Evolutionary conservation across 1,140 invertebrate species (phyloP), one percentile per base, ranked within the genome.

Genomic region (Euura lappo): DNA sequence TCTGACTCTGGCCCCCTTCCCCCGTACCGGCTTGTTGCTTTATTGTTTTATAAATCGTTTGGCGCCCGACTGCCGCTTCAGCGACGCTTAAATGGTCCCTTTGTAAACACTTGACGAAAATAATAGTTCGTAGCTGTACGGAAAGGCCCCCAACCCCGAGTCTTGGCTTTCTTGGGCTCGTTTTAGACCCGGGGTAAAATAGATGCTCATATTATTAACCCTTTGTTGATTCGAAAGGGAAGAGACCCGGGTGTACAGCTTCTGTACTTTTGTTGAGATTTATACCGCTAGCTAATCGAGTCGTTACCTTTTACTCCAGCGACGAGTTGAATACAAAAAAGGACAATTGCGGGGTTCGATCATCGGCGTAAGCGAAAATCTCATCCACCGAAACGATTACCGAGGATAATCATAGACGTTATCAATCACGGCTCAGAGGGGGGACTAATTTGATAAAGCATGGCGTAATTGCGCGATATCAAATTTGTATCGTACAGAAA

Each of bases 261-360:
- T 77, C 78, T 79, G 78, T 79, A 1, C 28, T 28, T 28, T 79
- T 78, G 78, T 79, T 79, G 78, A 77, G 70, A 73, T 71, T 64
- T 65, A 28, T 28, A 69, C 44, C 71, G 43, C 76, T 65, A 71
- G 73, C 44, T 13, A 10, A 64, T 64, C 60, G 28, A 28, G 28
- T 28, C 28, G 28, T 28, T 28, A 28, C 28, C 0, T 28, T 28
- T 28, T 28, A 28, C 28, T 28, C 28, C 28, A 28, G 28, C 28
- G 28, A 28, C 28, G 28, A 28, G 28, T 28, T 28, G 28, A 28
- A 28, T 28, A 28, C 28, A 28, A 28, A 28, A 28, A 28, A 28
- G 28, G 28, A 28, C 28, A 28, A 28, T 28, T 28, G 28, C 28
- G 28, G 28, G 28, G 28, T 28, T 28, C 28, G 28, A 28, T 28